Evolutionary conservation across 35 echinoderm and acorn worm species (phyloP).

Genomic region (Heliocidaris erythrogramma): DNA sequence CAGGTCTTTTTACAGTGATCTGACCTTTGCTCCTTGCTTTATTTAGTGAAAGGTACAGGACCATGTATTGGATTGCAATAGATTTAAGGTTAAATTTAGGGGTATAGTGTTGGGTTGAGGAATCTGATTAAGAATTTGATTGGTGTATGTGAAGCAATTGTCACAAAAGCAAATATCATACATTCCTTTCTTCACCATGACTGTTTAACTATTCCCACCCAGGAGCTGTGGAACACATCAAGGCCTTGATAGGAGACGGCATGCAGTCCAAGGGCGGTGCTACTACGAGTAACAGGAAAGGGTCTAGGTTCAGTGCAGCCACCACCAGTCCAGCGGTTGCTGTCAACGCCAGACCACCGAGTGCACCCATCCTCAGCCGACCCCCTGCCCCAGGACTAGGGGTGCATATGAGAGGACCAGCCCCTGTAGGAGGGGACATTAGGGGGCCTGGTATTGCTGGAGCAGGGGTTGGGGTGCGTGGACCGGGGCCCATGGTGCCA

Average conservation of each 20-base stretch:
- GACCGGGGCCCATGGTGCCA: slow-evolving; percentile 25
- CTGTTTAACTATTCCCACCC: not conserved
- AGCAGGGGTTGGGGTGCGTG: not conserved
- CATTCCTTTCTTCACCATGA: too few relatives aligned
- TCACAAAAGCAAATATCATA: too few relatives aligned
- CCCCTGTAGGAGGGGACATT: not conserved
- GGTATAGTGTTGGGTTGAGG: too few relatives aligned
- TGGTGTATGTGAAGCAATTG: too few relatives aligned
- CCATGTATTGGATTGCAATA: too few relatives aligned
- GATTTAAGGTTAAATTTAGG: too few relatives aligned
- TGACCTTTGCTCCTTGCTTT: too few relatives aligned
- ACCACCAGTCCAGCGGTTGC: not conserved
- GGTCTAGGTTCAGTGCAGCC: slow-evolving; percentile 13
- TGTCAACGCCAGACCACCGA: not conserved
- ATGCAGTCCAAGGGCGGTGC: slow-evolving; percentile 43
- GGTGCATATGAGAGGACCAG: not conserved
- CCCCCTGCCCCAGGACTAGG: slow-evolving; percentile 3
- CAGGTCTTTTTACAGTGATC: too few relatives aligned
- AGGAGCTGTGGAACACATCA: slow-evolving; percentile 59
- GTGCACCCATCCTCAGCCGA: not conserved
- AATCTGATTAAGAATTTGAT: too few relatives aligned
- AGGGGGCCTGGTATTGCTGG: not conserved
- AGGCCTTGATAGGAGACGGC: slow-evolving; percentile 38
- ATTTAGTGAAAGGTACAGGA: too few relatives aligned
- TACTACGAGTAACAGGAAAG: not conserved